phyloP scores from a whole-genome alignment of 1,140 invertebrate species.

The Epicauta chinensis region DNA sequence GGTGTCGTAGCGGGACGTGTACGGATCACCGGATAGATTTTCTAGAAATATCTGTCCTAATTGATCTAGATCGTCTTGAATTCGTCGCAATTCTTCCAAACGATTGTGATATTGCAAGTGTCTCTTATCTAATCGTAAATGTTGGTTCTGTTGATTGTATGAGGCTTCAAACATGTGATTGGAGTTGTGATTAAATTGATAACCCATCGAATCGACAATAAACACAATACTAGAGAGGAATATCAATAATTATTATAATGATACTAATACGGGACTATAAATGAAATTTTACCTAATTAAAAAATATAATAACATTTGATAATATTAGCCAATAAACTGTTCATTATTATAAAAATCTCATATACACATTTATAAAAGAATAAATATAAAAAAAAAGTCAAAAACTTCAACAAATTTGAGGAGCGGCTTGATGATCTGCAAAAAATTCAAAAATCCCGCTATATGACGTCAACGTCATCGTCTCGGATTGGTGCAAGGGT shows the following conservation, averaged over 20 bases:
- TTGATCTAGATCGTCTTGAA: too few species aligned
- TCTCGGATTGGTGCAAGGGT: too few species aligned
- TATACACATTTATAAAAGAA: conserved; percentile 6
- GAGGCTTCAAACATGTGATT: neutral
- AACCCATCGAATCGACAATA: neutral
- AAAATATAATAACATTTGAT: conserved; percentile 10
- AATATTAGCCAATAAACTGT: conserved; percentile 7
- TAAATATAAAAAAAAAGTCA: neutral
- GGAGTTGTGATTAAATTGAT: conserved; percentile 1
- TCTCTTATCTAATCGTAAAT: conserved; percentile 1
- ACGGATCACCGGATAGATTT: too few species aligned
- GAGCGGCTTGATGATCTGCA: too few species aligned
- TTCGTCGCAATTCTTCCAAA: too few species aligned
- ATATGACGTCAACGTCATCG: too few species aligned
- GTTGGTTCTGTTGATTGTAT: neutral
- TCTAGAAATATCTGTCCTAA: too few species aligned
- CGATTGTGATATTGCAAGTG: neutral
- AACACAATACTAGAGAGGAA: conserved; percentile 6
- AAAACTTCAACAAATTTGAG: conserved; percentile 7
- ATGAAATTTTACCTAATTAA: conserved; percentile 7
- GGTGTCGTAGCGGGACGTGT: too few species aligned
- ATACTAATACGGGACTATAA: neutral
- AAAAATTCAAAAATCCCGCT: too few species aligned
- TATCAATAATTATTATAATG: neutral
- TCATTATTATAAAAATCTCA: conserved; percentile 7